Evolutionary conservation across 2,888 invertebrate species (phyloP), one percentile per base, ranked within the genome.

Genomic region (Drosophila acutilabella): DNA sequence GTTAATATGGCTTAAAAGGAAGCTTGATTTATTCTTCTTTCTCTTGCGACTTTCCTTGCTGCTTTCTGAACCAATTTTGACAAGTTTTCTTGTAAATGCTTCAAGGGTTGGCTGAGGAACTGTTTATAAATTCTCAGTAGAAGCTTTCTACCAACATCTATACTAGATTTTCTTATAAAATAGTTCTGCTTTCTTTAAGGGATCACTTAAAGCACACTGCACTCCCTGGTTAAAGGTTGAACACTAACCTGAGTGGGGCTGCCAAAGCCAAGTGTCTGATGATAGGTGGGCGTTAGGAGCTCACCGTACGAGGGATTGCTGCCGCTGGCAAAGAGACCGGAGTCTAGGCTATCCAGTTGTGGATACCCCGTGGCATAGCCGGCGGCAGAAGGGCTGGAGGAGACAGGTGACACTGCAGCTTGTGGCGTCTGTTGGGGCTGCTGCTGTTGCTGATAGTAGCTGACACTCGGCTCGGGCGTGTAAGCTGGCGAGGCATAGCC

Each of bases 401-500:
- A 13, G 11, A 67, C 69, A 3, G 76, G 30, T 14, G 76, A 48
- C 13, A 53, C 45, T 2, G 26, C 42, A 18, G 56, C 3, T 41
- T 71, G 86, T 23, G 74, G 61, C 20, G 61, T 48, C 56, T 60
- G 56, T n/a, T 71, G 74, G 14, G 30, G 8, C 30, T 67, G 74
- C 45, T 66, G 79, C 13, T 80, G 69, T 36, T 83, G 89, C 33
- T 89, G 88, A 53, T 87, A 87, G 44, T 67, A 81, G 60, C 69
- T 80, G 14, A 78, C 87, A 41, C 72, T 77, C 33, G 71, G 47
- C 13, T 89, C 88, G 51, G 88, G 89, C 53, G 85, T 87, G 59
- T 91, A 91, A 2, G 91, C 90, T 33, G 91, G 91, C 38, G 91
- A 91, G 45, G 91, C 91, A 70, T 91, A 91, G 20, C 91, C 91